A percentile compares a stretch with the other conserved stretches of the same genome.
These are phyloP conservation scores for Lota lota DNA, from an alignment of 2,113 vertebrate species.

Conservation along the genomic window DNA sequence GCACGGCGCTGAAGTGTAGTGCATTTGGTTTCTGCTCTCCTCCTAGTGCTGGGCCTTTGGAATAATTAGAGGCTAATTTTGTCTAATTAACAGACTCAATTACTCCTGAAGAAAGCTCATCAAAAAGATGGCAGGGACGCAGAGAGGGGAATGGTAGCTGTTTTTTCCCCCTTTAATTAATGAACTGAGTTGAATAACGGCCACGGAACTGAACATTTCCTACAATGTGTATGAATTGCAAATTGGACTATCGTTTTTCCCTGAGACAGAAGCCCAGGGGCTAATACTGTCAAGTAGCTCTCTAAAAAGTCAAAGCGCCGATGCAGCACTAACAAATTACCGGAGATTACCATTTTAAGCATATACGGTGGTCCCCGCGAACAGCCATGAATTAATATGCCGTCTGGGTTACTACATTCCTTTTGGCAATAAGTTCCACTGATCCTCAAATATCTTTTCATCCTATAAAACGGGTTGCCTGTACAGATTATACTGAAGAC, in stretches of 20 bases:
- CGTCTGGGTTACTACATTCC: slow-evolving; percentile 62
- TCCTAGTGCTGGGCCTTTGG: slow-evolving; percentile 69
- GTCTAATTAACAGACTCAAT: slow-evolving; percentile 81
- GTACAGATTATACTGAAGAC: slow-evolving; percentile 68
- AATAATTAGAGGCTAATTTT: slow-evolving; percentile 81
- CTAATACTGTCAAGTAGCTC: slow-evolving; percentile 73
- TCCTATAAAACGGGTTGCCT: slow-evolving; percentile 64
- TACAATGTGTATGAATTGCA: slow-evolving; percentile 77
- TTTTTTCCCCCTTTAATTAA: slow-evolving; percentile 79
- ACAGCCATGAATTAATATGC: slow-evolving; percentile 72
- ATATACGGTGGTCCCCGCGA: slow-evolving; percentile 69
- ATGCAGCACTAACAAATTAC: slow-evolving; percentile 74
- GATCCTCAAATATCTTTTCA: slow-evolving; percentile 66
- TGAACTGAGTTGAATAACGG: slow-evolving; percentile 78
- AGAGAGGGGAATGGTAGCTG: slow-evolving; percentile 59
- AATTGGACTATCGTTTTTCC: slow-evolving; percentile 63
- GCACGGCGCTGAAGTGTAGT: slow-evolving; percentile 67
- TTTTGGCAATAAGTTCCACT: slow-evolving; percentile 65
- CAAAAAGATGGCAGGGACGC: slow-evolving; percentile 75
- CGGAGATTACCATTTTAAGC: slow-evolving; percentile 73
- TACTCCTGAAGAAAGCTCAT: slow-evolving; percentile 80
- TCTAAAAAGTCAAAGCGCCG: slow-evolving; percentile 72
- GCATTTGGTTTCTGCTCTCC: slow-evolving; percentile 65
- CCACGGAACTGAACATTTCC: slow-evolving; percentile 75
- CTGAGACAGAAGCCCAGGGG: slow-evolving; percentile 63